These are phyloP conservation scores for Megamerina dolium DNA, from an alignment of 2,888 invertebrate genomes.

Conservation along the genomic window DNA sequence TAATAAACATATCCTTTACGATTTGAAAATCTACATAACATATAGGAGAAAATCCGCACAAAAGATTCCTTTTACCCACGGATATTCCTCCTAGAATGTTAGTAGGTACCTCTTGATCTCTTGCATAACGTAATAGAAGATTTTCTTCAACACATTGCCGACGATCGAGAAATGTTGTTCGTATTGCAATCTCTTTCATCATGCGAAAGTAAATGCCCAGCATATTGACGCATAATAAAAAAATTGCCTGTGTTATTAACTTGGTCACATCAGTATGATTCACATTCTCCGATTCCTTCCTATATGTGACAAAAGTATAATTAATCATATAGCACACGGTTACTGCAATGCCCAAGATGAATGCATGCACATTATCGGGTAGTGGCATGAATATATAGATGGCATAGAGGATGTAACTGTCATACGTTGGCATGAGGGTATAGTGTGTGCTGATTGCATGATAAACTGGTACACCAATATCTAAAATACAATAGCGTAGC, in stretches of 20 bases:
- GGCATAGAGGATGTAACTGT: conserved; percentile 67
- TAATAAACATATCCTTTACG: background rate
- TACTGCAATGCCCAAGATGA: conserved; percentile 63
- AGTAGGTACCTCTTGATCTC: conserved; percentile 80
- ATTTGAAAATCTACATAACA: no score
- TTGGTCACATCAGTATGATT: conserved; percentile 46
- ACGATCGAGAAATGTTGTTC: conserved; percentile 81
- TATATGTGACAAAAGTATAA: conserved; percentile 55
- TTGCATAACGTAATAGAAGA: conserved; percentile 71
- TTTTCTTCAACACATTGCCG: conserved; percentile 82
- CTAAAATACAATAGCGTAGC: conserved; percentile 40
- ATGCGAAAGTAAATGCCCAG: conserved; percentile 84
- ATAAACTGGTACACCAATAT: conserved; percentile 62
- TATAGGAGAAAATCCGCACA: background rate
- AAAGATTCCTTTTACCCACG: no score
- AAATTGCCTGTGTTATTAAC: conserved; percentile 56
- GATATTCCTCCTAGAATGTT: background rate
- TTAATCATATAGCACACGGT: conserved; percentile 61
- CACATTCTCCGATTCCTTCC: conserved; percentile 29
- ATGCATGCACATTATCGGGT: conserved; percentile 64
- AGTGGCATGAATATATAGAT: conserved; percentile 81
- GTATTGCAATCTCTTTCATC: conserved; percentile 80
- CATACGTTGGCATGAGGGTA: conserved; percentile 62
- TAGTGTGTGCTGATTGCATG: conserved; percentile 53
- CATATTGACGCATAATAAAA: conserved; percentile 62